These are phyloP conservation scores for Emys orbicularis DNA, from an alignment of 2,797 vertebrate species.

Conservation along the genomic window DNA sequence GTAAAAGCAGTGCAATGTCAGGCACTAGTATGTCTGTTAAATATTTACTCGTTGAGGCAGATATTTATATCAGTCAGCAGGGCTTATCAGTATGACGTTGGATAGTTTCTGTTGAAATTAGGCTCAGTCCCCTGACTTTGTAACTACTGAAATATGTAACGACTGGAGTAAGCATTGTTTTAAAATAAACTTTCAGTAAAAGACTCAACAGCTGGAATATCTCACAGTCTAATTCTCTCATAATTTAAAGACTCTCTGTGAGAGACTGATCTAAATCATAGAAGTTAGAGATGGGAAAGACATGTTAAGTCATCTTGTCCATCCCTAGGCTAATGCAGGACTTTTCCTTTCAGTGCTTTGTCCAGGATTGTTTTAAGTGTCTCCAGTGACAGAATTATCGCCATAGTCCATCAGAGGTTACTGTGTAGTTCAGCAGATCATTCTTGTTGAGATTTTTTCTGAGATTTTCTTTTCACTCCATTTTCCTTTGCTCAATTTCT, in stretches of 20 bases:
- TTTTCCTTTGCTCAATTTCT: not conserved
- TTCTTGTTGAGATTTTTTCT: not conserved
- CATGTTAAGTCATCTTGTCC: not conserved
- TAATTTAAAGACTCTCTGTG: not conserved
- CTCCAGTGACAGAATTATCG: not conserved
- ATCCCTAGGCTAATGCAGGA: not conserved
- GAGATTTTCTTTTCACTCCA: not conserved
- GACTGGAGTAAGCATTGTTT: not conserved
- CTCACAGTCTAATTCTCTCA: not conserved
- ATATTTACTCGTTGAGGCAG: conserved; percentile 54
- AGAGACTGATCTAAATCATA: not conserved
- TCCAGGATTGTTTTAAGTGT: not conserved
- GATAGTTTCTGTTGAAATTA: not conserved
- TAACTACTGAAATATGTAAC: conserved; percentile 4
- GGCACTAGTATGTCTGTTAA: conserved; percentile 58
- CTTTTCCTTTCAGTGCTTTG: not conserved
- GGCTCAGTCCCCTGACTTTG: not conserved
- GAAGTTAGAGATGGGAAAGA: not conserved
- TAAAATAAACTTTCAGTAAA: conserved; percentile 8
- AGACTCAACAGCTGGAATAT: not conserved
- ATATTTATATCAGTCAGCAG: conserved; percentile 50
- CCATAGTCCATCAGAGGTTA: not conserved
- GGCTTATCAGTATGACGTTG: conserved; percentile 20
- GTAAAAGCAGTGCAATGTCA: conserved; percentile 11
- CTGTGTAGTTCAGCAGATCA: not conserved